phyloP scores from a whole-genome alignment of 2,797 vertebrate genomes.

The Pelochelys cantorii region DNA sequence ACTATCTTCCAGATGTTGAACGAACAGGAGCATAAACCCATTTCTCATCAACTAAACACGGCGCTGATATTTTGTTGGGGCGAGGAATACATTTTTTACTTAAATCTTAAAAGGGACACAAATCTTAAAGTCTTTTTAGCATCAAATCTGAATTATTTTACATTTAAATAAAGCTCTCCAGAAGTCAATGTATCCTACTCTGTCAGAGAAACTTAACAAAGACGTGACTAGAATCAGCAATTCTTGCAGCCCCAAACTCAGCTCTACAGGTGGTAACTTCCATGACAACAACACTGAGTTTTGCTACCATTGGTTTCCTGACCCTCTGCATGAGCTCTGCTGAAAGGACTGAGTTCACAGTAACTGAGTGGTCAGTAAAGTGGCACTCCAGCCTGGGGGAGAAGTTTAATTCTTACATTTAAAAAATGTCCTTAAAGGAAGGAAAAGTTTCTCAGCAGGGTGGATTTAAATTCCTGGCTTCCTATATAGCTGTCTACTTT shows the following conservation, averaged over 20 bases:
- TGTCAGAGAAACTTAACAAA: slow-evolving; percentile 6
- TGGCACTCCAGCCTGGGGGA: background rate
- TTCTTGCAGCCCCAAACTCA: slow-evolving; percentile 18
- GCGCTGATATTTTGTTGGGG: background rate
- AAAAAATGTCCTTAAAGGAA: background rate
- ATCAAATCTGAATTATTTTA: background rate
- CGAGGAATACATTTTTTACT: background rate
- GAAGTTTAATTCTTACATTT: background rate
- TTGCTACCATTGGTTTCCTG: background rate
- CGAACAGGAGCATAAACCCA: background rate
- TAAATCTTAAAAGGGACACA: background rate
- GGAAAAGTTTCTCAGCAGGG: background rate
- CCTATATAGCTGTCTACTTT: background rate
- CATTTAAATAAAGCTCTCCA: background rate
- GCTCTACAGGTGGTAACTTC: background rate
- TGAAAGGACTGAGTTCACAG: background rate
- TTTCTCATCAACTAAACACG: background rate
- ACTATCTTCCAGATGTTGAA: background rate
- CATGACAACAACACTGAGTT: slow-evolving; percentile 18
- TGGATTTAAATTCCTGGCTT: background rate
- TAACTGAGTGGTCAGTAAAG: background rate
- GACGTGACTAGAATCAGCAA: background rate
- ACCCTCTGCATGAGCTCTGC: too few relatives aligned
- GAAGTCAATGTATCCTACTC: slow-evolving; percentile 10
- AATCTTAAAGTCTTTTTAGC: background rate